Conservation (phyloP, 2,797 vertebrate species). For the Thunnus albacares region DNA sequence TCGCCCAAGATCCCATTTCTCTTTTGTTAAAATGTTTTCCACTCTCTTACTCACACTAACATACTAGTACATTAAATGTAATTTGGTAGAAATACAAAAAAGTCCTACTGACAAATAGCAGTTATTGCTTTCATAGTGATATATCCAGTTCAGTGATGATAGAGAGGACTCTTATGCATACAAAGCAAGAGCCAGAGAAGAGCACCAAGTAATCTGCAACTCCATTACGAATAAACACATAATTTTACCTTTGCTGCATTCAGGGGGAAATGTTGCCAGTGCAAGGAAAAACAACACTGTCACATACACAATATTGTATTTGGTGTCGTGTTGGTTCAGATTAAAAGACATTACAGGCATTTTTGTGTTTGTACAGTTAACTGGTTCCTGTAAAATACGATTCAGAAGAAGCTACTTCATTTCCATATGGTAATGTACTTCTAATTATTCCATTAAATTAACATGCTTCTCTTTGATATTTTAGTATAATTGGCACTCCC, state of each 20-base stretch:
- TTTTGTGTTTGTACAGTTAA: conserved; percentile 9
- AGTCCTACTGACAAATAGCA: not conserved
- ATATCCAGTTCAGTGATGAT: not conserved
- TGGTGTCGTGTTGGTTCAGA: not conserved
- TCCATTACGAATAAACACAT: conserved; percentile 12
- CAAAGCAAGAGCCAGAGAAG: not conserved
- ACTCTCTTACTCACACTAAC: not conserved
- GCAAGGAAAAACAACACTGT: not conserved
- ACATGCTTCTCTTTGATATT: not conserved
- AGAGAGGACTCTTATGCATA: not conserved
- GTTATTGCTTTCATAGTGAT: conserved; percentile 6
- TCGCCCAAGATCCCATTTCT: not conserved
- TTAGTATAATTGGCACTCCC: not conserved
- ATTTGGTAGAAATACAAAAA: not conserved
- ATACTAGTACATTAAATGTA: not conserved
- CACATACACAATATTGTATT: not conserved
- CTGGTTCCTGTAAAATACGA: not conserved
- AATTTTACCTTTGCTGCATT: conserved; percentile 3
- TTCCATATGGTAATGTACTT: not conserved
- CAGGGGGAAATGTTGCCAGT: not conserved
- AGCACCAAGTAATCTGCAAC: not conserved
- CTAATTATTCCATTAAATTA: not conserved
- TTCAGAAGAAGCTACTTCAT: not conserved
- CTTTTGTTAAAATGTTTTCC: not conserved
- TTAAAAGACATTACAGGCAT: not conserved